phyloP scores from a whole-genome alignment of 2,113 vertebrate genomes.

The Mungos mungo region DNA sequence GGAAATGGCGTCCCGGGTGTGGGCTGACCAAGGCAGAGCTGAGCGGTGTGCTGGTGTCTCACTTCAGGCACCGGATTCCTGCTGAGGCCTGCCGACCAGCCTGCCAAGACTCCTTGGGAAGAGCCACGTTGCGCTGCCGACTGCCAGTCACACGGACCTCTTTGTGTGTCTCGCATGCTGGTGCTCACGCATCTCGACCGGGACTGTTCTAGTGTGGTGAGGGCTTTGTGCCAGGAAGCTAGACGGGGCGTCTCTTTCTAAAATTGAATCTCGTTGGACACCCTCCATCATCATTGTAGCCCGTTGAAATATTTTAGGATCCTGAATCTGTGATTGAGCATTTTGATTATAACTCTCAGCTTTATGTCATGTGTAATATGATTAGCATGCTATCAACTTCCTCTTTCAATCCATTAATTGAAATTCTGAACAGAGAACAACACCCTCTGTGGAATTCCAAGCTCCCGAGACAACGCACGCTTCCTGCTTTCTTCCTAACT shows the following conservation, averaged over 20 bases:
- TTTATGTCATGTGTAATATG: background rate
- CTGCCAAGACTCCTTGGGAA: background rate
- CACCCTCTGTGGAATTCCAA: background rate
- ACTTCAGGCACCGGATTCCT: background rate
- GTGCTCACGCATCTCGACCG: background rate
- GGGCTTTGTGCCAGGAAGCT: background rate
- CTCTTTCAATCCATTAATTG: background rate
- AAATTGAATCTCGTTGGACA: background rate
- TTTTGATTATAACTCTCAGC: background rate
- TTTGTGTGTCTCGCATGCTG: background rate
- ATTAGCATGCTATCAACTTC: background rate
- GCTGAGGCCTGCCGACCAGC: rapidly evolving
- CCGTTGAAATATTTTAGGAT: background rate
- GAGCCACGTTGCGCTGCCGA: rapidly evolving
- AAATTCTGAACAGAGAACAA: background rate
- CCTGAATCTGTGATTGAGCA: background rate
- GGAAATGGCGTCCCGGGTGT: background rate
- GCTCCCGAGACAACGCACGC: rapidly evolving
- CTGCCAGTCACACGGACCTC: background rate
- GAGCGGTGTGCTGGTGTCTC: background rate
- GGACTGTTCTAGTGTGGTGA: background rate
- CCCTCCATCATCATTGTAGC: background rate
- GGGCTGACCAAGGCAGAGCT: background rate
- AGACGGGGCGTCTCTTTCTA: background rate
- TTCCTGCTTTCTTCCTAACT: background rate